A percentile compares a stretch with the other conserved stretches of the same genome.
Conservation (phyloP, 2,113 vertebrate genomes). For the Seriola quinqueradiata region DNA sequence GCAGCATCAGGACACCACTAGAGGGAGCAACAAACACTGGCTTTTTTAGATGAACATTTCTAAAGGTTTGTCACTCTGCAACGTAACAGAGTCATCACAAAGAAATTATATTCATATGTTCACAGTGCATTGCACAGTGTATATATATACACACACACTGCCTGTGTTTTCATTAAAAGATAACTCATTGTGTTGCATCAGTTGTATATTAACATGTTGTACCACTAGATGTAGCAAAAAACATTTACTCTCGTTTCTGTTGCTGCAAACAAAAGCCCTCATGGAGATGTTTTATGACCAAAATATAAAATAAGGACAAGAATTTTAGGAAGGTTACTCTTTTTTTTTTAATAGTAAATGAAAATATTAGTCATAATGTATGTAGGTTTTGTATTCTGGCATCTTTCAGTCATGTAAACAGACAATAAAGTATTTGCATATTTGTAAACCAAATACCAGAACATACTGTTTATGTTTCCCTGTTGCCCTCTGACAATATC, state of each 20-base stretch:
- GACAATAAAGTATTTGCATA: not conserved
- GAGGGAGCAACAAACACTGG: constrained; percentile 42
- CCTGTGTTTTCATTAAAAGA: constrained; percentile 19
- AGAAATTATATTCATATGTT: not conserved
- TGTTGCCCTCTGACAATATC: not conserved
- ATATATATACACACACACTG: not conserved
- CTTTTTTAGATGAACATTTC: constrained; percentile 16
- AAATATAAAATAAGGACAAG: not conserved
- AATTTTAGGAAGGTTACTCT: not conserved
- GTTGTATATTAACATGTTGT: constrained; percentile 1
- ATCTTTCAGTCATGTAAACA: constrained; percentile 12
- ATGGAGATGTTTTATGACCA: not conserved
- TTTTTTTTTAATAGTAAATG: not conserved
- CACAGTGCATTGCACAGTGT: not conserved
- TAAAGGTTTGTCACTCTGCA: not conserved
- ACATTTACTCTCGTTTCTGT: not conserved
- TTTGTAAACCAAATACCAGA: not conserved
- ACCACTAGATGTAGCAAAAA: constrained; percentile 45
- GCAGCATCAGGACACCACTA: constrained; percentile 37
- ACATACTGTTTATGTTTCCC: not conserved
- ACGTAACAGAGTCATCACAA: not conserved
- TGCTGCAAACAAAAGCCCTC: not conserved
- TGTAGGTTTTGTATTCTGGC: not conserved
- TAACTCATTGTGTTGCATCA: not conserved
- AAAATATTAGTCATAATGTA: not conserved